Evolutionary conservation across 2,888 invertebrate genomes (phyloP).

Genomic region (Oligia latruncula): DNA sequence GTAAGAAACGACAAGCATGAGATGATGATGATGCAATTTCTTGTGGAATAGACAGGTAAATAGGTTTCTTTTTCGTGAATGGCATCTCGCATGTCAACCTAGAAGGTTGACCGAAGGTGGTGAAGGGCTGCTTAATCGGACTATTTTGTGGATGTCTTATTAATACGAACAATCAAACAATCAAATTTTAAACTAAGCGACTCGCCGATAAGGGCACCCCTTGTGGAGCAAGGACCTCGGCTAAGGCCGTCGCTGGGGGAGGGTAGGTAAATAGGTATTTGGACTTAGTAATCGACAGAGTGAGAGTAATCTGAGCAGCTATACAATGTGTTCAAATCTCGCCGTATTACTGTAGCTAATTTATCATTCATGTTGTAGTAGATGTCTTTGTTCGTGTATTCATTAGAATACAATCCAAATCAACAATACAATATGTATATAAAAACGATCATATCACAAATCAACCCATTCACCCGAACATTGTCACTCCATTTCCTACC

Average conservation of each 20-base stretch:
- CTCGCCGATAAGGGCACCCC: neutral
- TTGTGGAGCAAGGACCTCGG: neutral
- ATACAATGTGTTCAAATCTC: neutral
- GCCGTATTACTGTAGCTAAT: neutral
- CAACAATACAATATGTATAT: neutral
- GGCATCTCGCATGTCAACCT: neutral
- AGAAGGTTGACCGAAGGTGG: neutral
- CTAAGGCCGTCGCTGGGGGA: neutral
- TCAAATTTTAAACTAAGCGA: neutral
- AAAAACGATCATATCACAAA: slow-evolving; percentile 15
- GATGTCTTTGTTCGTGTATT: neutral
- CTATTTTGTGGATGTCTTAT: neutral
- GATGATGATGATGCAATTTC: neutral
- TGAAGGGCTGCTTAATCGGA: neutral
- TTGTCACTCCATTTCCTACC: slow-evolving; percentile 40
- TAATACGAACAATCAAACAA: neutral
- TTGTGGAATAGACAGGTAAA: neutral
- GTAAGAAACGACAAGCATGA: neutral
- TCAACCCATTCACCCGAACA: slow-evolving; percentile 9
- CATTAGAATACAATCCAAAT: neutral
- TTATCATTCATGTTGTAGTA: neutral
- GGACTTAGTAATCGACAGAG: neutral
- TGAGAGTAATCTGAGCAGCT: neutral
- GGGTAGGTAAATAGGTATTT: neutral
- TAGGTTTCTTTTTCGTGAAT: neutral